These are phyloP conservation scores for Calameuta pallipes DNA, from an alignment of 2,888 invertebrate genomes.

Conservation along the genomic window DNA sequence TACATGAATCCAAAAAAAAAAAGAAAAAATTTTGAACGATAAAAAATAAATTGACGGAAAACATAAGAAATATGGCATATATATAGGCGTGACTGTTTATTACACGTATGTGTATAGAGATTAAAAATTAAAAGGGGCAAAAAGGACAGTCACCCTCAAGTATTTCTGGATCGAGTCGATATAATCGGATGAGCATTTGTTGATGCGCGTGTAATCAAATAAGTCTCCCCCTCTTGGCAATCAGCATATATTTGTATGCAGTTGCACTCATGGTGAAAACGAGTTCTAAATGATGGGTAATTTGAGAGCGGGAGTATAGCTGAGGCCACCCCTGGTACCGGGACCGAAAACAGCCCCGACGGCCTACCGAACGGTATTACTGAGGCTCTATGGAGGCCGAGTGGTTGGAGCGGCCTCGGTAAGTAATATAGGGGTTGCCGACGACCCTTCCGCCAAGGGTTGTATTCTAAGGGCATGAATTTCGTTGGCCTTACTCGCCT, in stretches of 20 bases:
- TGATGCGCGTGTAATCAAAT: conserved; percentile 49
- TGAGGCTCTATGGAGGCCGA: conserved; percentile 47
- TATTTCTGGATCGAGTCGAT: conserved; percentile 22
- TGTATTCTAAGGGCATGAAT: conserved; percentile 57
- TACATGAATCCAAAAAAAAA: background rate
- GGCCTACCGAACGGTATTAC: conserved; percentile 39
- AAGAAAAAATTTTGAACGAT: background rate
- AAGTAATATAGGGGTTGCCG: conserved; percentile 56
- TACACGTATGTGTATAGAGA: background rate
- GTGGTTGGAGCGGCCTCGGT: conserved; percentile 45
- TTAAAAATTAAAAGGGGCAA: background rate
- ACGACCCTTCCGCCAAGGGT: conserved; percentile 58
- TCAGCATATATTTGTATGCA: conserved; percentile 58
- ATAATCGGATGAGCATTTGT: conserved; percentile 52
- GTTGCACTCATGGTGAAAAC: conserved; percentile 58
- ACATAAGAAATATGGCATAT: background rate
- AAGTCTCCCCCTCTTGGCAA: conserved; percentile 35
- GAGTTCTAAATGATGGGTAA: conserved; percentile 64
- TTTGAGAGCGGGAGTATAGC: conserved; percentile 49
- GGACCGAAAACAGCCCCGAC: conserved; percentile 18
- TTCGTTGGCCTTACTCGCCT: conserved; percentile 38
- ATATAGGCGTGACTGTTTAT: background rate
- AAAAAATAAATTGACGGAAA: background rate
- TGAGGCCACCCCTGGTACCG: conserved; percentile 31
- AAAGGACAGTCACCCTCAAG: background rate